Evolutionary conservation across 2,797 vertebrate genomes (phyloP), one percentile per base, ranked within the genome.

Genomic region (Glyptemys insculpta): DNA sequence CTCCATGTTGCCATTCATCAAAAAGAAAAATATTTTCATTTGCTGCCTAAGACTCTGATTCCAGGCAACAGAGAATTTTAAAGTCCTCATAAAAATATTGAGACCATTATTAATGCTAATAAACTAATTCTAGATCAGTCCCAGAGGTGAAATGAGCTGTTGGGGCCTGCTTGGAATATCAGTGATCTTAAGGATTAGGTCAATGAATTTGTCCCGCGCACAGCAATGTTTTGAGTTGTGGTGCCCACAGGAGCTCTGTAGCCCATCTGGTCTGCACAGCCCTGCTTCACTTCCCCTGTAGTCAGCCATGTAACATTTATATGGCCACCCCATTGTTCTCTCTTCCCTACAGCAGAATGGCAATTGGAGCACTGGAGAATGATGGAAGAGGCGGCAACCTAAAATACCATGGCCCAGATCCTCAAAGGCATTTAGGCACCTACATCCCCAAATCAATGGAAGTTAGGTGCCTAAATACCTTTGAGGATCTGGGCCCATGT

Each of bases 11-110:
- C 52, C 37, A 34, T 47, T 49, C 79, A 83, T 15, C 52, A 88
- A 56, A 92, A 92, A 91, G 29, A 85, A 31, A 94, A 92, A 87
- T 90, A 94, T 81, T 90, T 84, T 54, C 50, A 81, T 11, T 92
- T 86, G 49, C 80, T 83, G 53, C 56, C 16, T 8, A 88, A 21
- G 88, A 96, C 74, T 91, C 41, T 85, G 81, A 84, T 87, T 94
- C 92, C 53, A 5, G 1, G 52, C 88, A 91, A 65, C 9, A 86
- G 15, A 83, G 23, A 68, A 81, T 84, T 94, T 53, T 81, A 18
- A 78, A 83, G 18, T 54, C 41, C 52, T 81, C 34, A 47, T 37
- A 15, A n/a, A 89, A 91, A 83, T 59, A 59, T 59, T 59, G 5
- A 25, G 29, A 31, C 29, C 27, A 31, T 59, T 59, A 59, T 12